Conservation (phyloP, 2,888 invertebrate species). For the Hedychridium roseum region DNA sequence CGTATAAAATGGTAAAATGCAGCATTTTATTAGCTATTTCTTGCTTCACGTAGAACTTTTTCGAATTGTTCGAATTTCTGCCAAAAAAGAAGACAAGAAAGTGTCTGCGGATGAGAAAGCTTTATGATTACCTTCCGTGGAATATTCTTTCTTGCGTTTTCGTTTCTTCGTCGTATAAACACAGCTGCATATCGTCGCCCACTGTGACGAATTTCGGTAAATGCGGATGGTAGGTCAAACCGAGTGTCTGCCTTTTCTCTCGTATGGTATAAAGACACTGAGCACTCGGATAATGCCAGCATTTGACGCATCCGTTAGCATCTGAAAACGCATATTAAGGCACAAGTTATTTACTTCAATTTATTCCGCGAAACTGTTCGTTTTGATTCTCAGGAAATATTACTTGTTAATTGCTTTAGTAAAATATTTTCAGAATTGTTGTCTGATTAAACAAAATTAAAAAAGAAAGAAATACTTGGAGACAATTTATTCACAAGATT, state of each 20-base stretch:
- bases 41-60: too few species aligned
- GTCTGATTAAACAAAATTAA: not conserved
- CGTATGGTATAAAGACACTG: conserved; percentile 73
- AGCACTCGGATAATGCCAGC: conserved; percentile 73
- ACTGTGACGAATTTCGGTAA: conserved; percentile 69
- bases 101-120: too few species aligned
- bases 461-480: not conserved
- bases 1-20: not conserved
- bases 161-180: conserved; percentile 75
- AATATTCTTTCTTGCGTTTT: conserved; percentile 71
- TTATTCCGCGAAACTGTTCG: not conserved
- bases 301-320: conserved; percentile 74
- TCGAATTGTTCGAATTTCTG: too few species aligned
- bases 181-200: conserved; percentile 72
- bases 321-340: conserved; percentile 63
- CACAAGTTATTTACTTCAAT: too few species aligned
- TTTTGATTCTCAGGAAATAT: not conserved
- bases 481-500: not conserved
- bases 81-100: too few species aligned
- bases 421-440: conserved; percentile 6
- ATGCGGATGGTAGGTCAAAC: conserved; percentile 70
- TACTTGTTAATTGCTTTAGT: not conserved
- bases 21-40: too few species aligned
- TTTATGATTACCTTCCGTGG: conserved; percentile 67
- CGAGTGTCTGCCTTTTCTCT: conserved; percentile 73